Evolutionary conservation across 1,140 invertebrate genomes (phyloP).

Genomic region (Hydropsyche tenuis): DNA sequence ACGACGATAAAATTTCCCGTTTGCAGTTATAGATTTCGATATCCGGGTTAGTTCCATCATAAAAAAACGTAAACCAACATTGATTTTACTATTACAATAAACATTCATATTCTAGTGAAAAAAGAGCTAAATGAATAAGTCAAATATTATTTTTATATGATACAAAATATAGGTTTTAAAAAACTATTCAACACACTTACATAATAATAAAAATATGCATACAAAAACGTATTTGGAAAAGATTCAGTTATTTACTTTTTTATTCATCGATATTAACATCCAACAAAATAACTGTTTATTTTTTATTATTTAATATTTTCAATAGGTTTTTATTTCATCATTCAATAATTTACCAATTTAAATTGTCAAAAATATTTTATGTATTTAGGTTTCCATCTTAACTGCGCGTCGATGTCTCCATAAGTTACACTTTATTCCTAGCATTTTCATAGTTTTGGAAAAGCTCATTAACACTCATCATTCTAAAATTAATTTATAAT

Average conservation of each 20-base stretch:
- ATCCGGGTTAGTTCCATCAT: too few species aligned
- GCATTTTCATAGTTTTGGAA: too few species aligned
- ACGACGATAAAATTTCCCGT: too few species aligned
- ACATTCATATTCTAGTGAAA: too few species aligned
- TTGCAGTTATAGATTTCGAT: too few species aligned
- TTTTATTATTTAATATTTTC: neutral
- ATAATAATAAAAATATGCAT: neutral
- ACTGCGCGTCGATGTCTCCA: conserved; percentile 13
- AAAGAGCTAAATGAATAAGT: neutral
- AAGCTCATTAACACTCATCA: neutral
- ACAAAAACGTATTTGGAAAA: conserved; percentile 1
- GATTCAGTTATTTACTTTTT: conserved; percentile 16
- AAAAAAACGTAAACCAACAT: too few species aligned
- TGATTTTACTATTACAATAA: too few species aligned
- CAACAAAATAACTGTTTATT: conserved; percentile 9
- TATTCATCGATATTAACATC: neutral
- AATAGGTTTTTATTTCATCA: neutral
- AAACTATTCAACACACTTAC: neutral
- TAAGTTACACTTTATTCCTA: neutral
- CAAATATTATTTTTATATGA: neutral
- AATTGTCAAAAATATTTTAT: too few species aligned
- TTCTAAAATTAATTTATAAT: neutral
- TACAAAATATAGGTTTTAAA: neutral
- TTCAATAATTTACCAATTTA: too few species aligned
- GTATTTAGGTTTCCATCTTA: neutral